Evolutionary conservation across 2,888 invertebrate genomes (phyloP).

Genomic region (Nomada ruficornis): DNA sequence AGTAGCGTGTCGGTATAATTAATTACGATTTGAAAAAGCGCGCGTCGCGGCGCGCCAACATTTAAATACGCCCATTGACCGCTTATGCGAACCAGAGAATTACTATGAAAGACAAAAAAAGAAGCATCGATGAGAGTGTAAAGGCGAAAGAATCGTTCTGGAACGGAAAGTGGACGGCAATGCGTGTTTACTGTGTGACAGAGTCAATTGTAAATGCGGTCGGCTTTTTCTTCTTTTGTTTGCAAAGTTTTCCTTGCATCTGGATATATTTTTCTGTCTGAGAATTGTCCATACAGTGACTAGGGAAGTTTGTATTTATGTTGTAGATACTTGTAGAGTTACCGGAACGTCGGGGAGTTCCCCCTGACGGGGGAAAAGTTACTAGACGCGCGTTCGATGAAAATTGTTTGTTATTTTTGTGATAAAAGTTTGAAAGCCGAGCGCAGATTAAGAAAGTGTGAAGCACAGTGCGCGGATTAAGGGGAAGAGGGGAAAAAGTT

Average conservation of each 20-base stretch:
- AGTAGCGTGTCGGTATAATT: slow-evolving; percentile 63
- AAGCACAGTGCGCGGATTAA: slow-evolving; percentile 34
- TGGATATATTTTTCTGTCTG: neutral
- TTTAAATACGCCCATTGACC: slow-evolving; percentile 54
- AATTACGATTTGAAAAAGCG: slow-evolving; percentile 59
- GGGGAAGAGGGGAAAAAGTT: slow-evolving; percentile 7
- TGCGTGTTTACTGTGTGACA: slow-evolving; percentile 34
- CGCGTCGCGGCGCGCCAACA: slow-evolving; percentile 56
- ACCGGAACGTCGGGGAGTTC: neutral
- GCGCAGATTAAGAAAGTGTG: slow-evolving; percentile 55
- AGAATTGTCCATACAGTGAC: neutral
- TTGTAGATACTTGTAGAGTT: neutral
- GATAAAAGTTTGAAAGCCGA: slow-evolving; percentile 29
- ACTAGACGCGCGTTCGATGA: neutral
- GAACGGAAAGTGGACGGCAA: slow-evolving; percentile 21
- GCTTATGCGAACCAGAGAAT: slow-evolving; percentile 66
- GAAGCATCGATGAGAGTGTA: slow-evolving; percentile 25
- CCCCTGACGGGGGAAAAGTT: neutral
- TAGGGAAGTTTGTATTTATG: no score
- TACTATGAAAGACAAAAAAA: slow-evolving; percentile 19
- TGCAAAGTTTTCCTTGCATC: neutral
- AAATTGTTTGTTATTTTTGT: neutral
- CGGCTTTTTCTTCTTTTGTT: slow-evolving; percentile 34
- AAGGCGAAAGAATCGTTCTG: neutral
- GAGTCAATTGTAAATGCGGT: slow-evolving; percentile 69